Percentiles rank a stretch among this genome's conserved stretches.
Conservation (phyloP, 1,140 invertebrate species). For the Aphelenchoides avenae region DNA sequence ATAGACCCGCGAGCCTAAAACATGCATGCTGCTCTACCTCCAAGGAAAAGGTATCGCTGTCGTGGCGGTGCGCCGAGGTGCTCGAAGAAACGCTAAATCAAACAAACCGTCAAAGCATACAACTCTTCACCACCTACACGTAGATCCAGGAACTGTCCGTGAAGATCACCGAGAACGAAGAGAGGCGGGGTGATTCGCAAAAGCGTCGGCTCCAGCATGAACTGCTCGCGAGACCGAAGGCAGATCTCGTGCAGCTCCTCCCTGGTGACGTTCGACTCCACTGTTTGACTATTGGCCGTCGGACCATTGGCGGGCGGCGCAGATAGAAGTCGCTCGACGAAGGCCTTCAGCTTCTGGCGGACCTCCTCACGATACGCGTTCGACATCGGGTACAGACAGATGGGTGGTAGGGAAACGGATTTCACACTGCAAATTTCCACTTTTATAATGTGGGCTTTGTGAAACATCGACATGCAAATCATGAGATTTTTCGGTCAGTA, state of each 20-base stretch:
- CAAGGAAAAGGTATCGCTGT: slow-evolving; percentile 7
- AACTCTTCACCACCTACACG: background rate
- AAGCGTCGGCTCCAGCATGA: slow-evolving; percentile 14
- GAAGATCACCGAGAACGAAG: slow-evolving; percentile 11
- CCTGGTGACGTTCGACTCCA: background rate
- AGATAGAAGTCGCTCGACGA: too few species aligned
- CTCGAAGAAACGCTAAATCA: slow-evolving; percentile 9
- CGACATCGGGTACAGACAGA: too few species aligned
- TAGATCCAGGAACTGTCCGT: slow-evolving; percentile 17
- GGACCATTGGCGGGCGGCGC: too few species aligned
- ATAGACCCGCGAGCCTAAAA: too few species aligned
- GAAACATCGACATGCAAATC: too few species aligned
- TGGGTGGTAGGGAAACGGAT: too few species aligned
- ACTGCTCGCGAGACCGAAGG: slow-evolving; percentile 3
- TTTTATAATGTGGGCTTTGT: too few species aligned
- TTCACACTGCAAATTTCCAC: too few species aligned
- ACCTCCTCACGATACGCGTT: too few species aligned
- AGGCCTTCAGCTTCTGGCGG: too few species aligned
- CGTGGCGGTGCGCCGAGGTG: slow-evolving; percentile 7
- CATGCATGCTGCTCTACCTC: too few species aligned
- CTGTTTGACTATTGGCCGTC: background rate
- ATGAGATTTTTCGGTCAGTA: too few species aligned
- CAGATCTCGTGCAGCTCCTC: slow-evolving; percentile 8
- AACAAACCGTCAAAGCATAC: background rate
- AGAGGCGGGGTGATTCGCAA: background rate